These are phyloP conservation scores for Scortum barcoo DNA, from an alignment of 2,113 vertebrate genomes.

Conservation along the genomic window DNA sequence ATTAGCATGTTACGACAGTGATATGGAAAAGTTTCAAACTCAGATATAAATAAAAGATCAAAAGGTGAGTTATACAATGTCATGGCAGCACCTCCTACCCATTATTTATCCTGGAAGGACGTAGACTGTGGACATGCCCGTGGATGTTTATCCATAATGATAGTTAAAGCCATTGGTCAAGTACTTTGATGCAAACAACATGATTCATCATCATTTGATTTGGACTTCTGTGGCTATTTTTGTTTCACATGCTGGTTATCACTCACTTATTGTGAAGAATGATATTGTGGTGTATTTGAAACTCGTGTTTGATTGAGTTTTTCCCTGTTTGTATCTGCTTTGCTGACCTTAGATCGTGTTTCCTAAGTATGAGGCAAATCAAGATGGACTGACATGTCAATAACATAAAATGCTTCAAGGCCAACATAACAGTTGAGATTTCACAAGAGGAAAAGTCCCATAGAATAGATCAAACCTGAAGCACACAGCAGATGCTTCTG, in stretches of 20 bases:
- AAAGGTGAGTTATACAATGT: not conserved
- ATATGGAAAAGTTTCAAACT: not conserved
- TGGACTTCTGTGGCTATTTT: not conserved
- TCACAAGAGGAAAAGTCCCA: not conserved
- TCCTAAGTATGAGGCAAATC: not conserved
- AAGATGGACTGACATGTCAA: constrained; percentile 9
- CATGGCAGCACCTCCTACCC: not conserved
- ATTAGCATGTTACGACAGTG: constrained; percentile 19
- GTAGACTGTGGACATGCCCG: too few species aligned
- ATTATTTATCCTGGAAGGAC: too few species aligned
- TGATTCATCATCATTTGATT: not conserved
- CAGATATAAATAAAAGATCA: not conserved
- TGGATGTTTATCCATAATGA: too few species aligned
- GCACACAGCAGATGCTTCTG: not conserved
- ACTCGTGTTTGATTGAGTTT: not conserved
- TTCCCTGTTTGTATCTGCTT: not conserved
- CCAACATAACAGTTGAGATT: not conserved
- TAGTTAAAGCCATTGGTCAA: not conserved
- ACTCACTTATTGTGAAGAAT: not conserved
- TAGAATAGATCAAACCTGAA: constrained; percentile 1
- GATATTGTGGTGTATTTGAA: not conserved
- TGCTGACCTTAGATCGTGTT: not conserved
- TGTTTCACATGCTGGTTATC: not conserved
- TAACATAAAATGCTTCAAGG: constrained; percentile 16
- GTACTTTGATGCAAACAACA: not conserved